Percentiles rank a stretch among this genome's conserved stretches.
Evolutionary conservation across 2,797 vertebrate genomes (phyloP).

Genomic region (Peromyscus melanophrys): DNA sequence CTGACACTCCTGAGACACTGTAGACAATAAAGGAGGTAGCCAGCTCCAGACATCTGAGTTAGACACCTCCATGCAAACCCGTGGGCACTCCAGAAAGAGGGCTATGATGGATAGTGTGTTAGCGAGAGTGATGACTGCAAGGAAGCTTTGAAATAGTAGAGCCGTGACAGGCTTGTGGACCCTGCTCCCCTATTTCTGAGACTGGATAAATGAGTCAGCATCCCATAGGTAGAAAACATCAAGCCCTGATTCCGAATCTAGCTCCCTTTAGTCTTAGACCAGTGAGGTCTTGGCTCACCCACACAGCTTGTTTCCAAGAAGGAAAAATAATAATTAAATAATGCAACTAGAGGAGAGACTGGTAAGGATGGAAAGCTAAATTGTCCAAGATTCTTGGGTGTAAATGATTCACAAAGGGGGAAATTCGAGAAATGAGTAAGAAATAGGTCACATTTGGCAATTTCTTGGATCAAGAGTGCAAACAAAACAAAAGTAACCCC

Average conservation of each 20-base stretch:
- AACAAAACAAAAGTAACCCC: not conserved
- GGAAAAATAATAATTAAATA: slow-evolving; percentile 11
- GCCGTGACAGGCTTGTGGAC: not conserved
- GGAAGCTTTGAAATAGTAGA: not conserved
- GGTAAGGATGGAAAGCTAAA: not conserved
- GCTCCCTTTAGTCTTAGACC: not conserved
- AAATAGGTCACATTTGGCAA: not conserved
- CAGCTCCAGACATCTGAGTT: not conserved
- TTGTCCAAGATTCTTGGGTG: not conserved
- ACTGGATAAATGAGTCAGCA: not conserved
- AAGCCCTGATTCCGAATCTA: not conserved
- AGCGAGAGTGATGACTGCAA: not conserved
- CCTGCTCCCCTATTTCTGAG: not conserved
- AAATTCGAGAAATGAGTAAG: slow-evolving; percentile 1
- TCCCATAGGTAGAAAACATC: not conserved
- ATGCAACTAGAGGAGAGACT: not conserved
- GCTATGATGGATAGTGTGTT: not conserved
- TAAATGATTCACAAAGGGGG: not conserved
- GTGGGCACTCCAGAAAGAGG: not conserved
- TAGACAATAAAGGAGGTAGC: not conserved
- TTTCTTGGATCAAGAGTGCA: slow-evolving; percentile 13
- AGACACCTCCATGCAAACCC: not conserved
- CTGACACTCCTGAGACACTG: not conserved
- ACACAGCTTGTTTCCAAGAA: not conserved
- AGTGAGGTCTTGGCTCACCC: not conserved